phyloP scores from a whole-genome alignment of 2,888 invertebrate species.

The Patella ulyssiponensis region DNA sequence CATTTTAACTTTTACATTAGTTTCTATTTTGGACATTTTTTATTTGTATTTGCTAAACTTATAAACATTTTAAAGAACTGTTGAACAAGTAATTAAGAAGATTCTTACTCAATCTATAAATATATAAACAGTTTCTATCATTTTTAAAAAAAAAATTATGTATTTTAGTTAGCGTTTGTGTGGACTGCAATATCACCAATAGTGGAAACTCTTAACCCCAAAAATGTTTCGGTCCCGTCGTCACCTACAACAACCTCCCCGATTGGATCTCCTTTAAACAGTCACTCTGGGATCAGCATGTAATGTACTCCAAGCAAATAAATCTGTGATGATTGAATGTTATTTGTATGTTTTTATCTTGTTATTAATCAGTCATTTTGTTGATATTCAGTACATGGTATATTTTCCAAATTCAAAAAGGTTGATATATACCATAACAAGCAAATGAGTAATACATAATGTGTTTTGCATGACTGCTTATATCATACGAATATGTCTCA shows the following conservation, averaged over 20 bases:
- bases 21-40: too few species aligned
- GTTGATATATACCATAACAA: not conserved
- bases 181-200: slow-evolving; percentile 52
- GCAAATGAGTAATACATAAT: too few species aligned
- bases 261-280: slow-evolving; percentile 46
- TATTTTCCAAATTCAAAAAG: not conserved
- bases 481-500: too few species aligned
- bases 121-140: too few species aligned
- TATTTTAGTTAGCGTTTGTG: slow-evolving; percentile 47
- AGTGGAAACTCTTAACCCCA: slow-evolving; percentile 43
- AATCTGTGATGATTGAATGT: not conserved
- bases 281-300: slow-evolving; percentile 28
- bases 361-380: not conserved
- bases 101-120: too few species aligned
- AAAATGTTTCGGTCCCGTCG: slow-evolving; percentile 34
- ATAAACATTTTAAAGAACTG: too few species aligned
- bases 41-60: too few species aligned
- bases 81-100: too few species aligned
- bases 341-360: not conserved
- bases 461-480: too few species aligned
- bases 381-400: not conserved
- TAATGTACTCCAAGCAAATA: slow-evolving; percentile 13
- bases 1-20: too few species aligned
- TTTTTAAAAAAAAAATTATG: not conserved
- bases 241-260: slow-evolving; percentile 48